A percentile compares a stretch with the other conserved stretches of the same genome.
These are phyloP conservation scores for Crypturellus undulatus DNA, from an alignment of 2,113 vertebrate species.

Conservation along the genomic window DNA sequence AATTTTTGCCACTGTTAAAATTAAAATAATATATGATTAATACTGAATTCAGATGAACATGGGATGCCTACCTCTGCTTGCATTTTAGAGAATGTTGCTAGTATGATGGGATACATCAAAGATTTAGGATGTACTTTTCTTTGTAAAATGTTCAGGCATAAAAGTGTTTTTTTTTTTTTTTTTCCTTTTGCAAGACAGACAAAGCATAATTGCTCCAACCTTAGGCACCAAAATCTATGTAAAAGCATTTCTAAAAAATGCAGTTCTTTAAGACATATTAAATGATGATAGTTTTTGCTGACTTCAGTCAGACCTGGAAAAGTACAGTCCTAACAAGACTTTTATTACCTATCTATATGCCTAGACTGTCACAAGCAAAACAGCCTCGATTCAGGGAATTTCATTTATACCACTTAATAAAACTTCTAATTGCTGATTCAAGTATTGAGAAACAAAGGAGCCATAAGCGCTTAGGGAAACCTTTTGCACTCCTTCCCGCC, in stretches of 20 bases:
- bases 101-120: not conserved
- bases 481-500: not conserved
- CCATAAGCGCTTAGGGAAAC: not conserved
- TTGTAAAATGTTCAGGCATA: not conserved
- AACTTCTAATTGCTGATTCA: not conserved
- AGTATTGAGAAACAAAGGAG: not conserved
- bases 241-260: not conserved
- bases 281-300: not conserved
- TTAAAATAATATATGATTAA: not conserved
- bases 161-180: not conserved
- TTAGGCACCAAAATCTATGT: not conserved
- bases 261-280: not conserved
- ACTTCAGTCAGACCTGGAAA: not conserved
- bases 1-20: not conserved
- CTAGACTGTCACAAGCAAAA: not conserved
- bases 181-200: not conserved
- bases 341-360: not conserved
- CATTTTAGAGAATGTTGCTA: not conserved
- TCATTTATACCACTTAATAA: not conserved
- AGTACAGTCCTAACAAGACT: not conserved
- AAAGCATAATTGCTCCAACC: not conserved
- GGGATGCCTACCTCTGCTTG: not conserved
- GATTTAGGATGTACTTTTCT: not conserved
- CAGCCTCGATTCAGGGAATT: not conserved
- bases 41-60: not conserved